Percentiles rank a stretch among this genome's conserved stretches.
phyloP scores from a whole-genome alignment of 2,113 vertebrate genomes.

The Thryonomys swinderianus region DNA sequence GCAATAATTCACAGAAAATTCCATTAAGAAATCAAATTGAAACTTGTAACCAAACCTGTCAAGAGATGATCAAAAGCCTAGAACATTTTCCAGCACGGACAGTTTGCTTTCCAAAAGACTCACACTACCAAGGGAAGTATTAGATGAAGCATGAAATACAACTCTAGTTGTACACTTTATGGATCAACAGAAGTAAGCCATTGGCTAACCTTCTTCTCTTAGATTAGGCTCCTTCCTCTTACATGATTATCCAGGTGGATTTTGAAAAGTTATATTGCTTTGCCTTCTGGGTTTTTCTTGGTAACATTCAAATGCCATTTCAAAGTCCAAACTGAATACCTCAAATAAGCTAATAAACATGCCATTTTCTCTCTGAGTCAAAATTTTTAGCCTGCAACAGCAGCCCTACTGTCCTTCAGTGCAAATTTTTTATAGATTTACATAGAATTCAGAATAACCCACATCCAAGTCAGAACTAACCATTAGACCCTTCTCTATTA shows the following conservation, averaged over 20 bases:
- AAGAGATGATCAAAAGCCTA: constrained; percentile 53
- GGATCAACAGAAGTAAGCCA: neutral
- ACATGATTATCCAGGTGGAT: neutral
- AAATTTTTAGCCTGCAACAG: neutral
- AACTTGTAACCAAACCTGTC: constrained; percentile 65
- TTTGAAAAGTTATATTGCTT: neutral
- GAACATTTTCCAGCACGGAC: constrained; percentile 18
- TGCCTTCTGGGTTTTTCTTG: neutral
- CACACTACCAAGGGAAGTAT: neutral
- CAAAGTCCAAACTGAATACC: neutral
- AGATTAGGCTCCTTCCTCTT: neutral
- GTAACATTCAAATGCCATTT: neutral
- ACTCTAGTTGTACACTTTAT: neutral
- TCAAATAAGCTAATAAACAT: constrained; percentile 18
- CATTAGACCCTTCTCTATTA: neutral
- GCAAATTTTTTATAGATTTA: neutral
- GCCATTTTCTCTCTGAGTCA: neutral
- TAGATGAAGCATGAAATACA: constrained; percentile 14
- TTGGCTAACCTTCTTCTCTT: neutral
- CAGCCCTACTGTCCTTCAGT: neutral
- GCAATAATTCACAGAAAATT: constrained; percentile 76
- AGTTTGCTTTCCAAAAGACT: constrained; percentile 66
- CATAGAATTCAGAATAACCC: neutral
- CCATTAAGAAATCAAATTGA: constrained; percentile 72
- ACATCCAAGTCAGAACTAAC: neutral